Evolutionary conservation across 2,888 invertebrate species (phyloP).

Genomic region (Metallyticus violacea): DNA sequence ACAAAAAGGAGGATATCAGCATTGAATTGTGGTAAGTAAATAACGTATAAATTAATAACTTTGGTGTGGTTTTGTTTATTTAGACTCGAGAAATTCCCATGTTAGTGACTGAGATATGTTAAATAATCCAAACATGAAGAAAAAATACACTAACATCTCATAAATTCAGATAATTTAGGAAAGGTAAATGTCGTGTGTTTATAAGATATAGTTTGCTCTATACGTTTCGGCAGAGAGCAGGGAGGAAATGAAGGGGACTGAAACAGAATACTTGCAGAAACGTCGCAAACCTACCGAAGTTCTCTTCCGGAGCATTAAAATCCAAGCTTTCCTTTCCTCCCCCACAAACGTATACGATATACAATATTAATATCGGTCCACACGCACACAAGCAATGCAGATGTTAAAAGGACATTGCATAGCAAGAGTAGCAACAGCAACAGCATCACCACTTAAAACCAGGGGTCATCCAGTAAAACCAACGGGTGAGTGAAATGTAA

Average conservation of each 20-base stretch:
- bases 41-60: no score
- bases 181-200: no score
- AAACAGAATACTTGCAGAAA: neutral
- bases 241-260: no score
- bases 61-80: no score
- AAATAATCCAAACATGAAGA: no score
- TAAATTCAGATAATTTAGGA: no score
- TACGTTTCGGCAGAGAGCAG: neutral
- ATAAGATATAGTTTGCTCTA: no score
- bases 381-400: neutral
- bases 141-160: no score
- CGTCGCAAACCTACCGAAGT: neutral
- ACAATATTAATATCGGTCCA: conserved; percentile 5
- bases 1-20: no score
- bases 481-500: conserved; percentile 1
- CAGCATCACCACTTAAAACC: neutral
- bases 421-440: neutral
- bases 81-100: no score
- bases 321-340: neutral
- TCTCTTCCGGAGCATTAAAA: neutral
- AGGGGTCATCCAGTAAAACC: neutral
- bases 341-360: neutral
- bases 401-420: conserved; percentile 4
- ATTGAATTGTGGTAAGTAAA: no score
- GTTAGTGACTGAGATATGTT: no score